These are phyloP conservation scores for Orcinus orca DNA, from an alignment of 2,113 vertebrate species.

Conservation along the genomic window DNA sequence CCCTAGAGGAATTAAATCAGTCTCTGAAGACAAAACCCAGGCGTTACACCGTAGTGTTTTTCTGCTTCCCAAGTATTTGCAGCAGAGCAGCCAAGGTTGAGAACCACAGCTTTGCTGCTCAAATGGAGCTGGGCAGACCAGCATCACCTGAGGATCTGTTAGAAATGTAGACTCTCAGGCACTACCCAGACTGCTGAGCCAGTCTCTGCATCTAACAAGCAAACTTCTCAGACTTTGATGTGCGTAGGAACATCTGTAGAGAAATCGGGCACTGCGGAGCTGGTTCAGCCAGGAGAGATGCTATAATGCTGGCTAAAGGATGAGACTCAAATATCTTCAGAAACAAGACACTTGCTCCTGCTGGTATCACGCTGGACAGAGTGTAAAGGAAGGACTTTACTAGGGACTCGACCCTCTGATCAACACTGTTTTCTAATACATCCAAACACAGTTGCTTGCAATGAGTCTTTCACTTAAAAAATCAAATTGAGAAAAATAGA, in stretches of 20 bases:
- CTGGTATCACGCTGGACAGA: background rate
- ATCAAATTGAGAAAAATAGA: background rate
- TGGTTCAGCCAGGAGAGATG: background rate
- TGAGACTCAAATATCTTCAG: background rate
- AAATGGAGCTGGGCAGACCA: background rate
- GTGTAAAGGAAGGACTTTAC: background rate
- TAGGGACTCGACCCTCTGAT: background rate
- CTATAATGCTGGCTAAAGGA: background rate
- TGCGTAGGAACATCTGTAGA: no score
- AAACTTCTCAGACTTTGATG: background rate
- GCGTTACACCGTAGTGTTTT: background rate
- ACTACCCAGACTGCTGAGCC: background rate
- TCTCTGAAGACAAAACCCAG: background rate
- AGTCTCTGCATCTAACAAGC: background rate
- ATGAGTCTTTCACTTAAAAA: background rate
- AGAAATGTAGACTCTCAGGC: background rate
- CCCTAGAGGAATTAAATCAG: background rate
- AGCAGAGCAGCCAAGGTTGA: background rate
- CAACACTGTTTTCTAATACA: background rate
- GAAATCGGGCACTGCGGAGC: background rate
- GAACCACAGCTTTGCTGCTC: background rate
- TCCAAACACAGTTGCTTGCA: background rate
- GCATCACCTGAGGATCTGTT: background rate
- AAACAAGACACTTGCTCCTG: background rate
- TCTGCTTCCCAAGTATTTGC: background rate